Conservation (phyloP, 2,888 invertebrate genomes). For the Graphium colonna region DNA sequence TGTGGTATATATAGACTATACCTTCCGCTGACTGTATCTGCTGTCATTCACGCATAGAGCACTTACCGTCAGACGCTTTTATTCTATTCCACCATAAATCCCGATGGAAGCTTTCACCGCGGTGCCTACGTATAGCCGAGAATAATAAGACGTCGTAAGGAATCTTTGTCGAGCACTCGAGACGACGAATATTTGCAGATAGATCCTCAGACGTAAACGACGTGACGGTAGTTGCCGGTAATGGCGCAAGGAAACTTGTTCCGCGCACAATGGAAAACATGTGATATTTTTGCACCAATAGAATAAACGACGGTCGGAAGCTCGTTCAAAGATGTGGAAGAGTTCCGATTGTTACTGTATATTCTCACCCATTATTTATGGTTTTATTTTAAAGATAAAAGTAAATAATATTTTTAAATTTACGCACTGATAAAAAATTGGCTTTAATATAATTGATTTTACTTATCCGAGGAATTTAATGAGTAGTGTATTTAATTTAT, state of each 20-base stretch:
- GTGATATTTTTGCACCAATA: slow-evolving; percentile 5
- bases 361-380: not conserved
- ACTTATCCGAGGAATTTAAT: not conserved
- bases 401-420: not conserved
- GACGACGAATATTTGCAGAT: slow-evolving; percentile 57
- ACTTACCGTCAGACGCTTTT: not conserved
- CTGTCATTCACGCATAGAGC: not conserved
- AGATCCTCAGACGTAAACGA: slow-evolving; percentile 25
- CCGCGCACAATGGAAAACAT: slow-evolving; percentile 16
- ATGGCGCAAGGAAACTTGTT: slow-evolving; percentile 18
- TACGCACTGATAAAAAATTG: not conserved
- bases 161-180: slow-evolving; percentile 52
- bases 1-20: no score
- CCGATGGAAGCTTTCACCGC: not conserved
- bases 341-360: not conserved
- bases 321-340: not conserved
- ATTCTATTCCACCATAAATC: slow-evolving; percentile 35
- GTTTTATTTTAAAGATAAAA: no score
- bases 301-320: not conserved
- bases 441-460: not conserved
- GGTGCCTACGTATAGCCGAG: slow-evolving; percentile 5
- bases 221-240: slow-evolving; percentile 18
- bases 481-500: no score
- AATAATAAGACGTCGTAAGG: slow-evolving; percentile 27
- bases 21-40: no score